Base-by-base conservation (phyloP, 2,888 invertebrate species). In the Crematogaster levior region DNA sequence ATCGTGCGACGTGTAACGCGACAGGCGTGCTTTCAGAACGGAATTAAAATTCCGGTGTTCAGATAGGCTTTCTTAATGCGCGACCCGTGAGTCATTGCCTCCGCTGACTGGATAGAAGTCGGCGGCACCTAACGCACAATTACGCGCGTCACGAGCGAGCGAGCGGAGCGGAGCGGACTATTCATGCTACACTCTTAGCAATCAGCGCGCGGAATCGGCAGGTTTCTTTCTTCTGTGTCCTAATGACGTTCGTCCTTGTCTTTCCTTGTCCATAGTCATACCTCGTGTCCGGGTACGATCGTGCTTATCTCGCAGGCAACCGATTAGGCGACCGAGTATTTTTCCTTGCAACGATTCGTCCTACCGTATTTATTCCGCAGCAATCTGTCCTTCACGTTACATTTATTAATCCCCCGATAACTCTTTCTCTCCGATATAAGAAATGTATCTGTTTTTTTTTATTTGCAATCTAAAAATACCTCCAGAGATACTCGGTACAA, bases 11-110 rank as follows among this genome's bases (percentile, higher is more conserved):
- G 56, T 77, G 56, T 56, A 68, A 79, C 46, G 70, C 56, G 77
- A 70, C 77, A 77, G 70, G 56, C 30, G n/a, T 12, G 43, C 43
- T 58, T 70, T 70, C 68, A 34, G 12, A 56, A 40, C 46, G 77
- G 18, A 58, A 56, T 79, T 68, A 61, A 53, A 68, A 70, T 81
- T 75, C 77, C 65, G 61, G 58, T 27, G 24, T 72, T 66, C 43
- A 46, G 65, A 81, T 56, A 63, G 46, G 74, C 72, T 82, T 56
- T 77, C 80, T 88, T 81, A 85, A 87, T 65, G 81, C 68, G 18
- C 21, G 80, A 66, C 56, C 51, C 48, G 75, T 89, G 89, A 89
- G 85, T 89, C 88, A 88, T 79, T 88, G 89, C 83, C 84, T 81
- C 46, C 61, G 79, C 81, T 46, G 56, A 61, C 30, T 60, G 48